Percentiles rank a stretch among this genome's conserved stretches.
Conservation (phyloP, 2,797 vertebrate genomes). For the Carduelis carduelis region DNA sequence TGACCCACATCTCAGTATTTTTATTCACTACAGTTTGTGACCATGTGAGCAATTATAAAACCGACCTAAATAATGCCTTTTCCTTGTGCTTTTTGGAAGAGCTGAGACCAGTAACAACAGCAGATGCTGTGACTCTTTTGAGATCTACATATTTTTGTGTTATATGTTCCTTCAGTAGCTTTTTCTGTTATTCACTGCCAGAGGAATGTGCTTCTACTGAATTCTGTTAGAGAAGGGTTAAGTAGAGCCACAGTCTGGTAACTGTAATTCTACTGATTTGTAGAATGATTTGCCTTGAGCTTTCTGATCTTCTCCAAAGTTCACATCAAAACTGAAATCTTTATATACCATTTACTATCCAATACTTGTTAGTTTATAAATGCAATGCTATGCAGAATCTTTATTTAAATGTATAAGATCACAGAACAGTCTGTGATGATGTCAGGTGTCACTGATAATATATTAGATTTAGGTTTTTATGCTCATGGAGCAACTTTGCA, state of each 20-base stretch:
- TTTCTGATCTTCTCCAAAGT: background rate
- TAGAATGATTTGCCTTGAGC: background rate
- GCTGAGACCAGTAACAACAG: background rate
- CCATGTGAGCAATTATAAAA: background rate
- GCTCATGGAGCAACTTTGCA: background rate
- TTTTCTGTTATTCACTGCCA: background rate
- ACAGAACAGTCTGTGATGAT: background rate
- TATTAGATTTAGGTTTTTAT: background rate
- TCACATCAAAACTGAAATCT: background rate
- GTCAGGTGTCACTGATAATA: background rate
- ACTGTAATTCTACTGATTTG: slow-evolving; percentile 32
- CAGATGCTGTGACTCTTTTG: background rate
- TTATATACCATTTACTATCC: background rate
- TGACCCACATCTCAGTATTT: background rate
- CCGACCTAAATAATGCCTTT: background rate
- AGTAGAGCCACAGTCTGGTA: background rate
- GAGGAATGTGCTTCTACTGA: background rate
- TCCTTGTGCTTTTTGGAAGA: background rate
- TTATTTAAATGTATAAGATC: background rate
- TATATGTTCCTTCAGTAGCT: background rate
- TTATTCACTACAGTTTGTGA: background rate
- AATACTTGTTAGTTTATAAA: background rate
- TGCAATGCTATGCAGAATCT: background rate
- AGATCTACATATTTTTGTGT: background rate
- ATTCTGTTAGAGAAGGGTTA: background rate